Evolutionary conservation across 2,113 vertebrate genomes (phyloP).

Genomic region (Hippocampus abdominalis): DNA sequence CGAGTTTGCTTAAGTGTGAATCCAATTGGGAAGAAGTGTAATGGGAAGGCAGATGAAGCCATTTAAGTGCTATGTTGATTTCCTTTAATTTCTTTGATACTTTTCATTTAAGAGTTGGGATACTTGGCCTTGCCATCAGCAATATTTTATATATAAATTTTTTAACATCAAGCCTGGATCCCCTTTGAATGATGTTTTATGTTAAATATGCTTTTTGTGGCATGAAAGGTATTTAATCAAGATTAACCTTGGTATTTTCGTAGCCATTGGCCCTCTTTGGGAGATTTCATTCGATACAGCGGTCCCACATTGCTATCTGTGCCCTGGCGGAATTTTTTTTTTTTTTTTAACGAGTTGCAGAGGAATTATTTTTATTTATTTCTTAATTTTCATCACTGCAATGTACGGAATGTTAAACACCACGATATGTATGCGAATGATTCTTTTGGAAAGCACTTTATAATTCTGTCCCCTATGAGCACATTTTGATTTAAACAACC

Average conservation of each 20-base stretch:
- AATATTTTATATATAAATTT: slow-evolving; percentile 52
- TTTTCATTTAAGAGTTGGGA: slow-evolving; percentile 58
- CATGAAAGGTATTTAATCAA: slow-evolving; percentile 68
- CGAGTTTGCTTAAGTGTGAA: slow-evolving; percentile 44
- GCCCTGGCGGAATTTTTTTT: slow-evolving; percentile 39
- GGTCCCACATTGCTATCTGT: slow-evolving; percentile 56
- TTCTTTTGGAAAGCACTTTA: not conserved
- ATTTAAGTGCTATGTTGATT: slow-evolving; percentile 57
- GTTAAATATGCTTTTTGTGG: slow-evolving; percentile 69
- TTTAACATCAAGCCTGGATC: slow-evolving; percentile 48
- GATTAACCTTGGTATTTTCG: slow-evolving; percentile 72
- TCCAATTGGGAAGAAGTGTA: slow-evolving; percentile 54
- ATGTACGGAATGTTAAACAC: not conserved
- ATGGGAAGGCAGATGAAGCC: slow-evolving; percentile 46
- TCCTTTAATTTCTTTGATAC: slow-evolving; percentile 59
- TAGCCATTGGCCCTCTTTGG: slow-evolving; percentile 65
- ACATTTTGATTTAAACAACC: not conserved
- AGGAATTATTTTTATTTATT: slow-evolving; percentile 1
- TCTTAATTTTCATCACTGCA: not conserved
- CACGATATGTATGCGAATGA: no score
- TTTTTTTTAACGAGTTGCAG: slow-evolving; percentile 27
- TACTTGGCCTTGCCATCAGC: slow-evolving; percentile 68
- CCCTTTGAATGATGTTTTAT: slow-evolving; percentile 66
- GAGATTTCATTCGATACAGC: slow-evolving; percentile 63
- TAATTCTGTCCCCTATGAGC: not conserved